These are phyloP conservation scores for Byasa hedistus DNA, from an alignment of 2,888 invertebrate species.

Conservation along the genomic window DNA sequence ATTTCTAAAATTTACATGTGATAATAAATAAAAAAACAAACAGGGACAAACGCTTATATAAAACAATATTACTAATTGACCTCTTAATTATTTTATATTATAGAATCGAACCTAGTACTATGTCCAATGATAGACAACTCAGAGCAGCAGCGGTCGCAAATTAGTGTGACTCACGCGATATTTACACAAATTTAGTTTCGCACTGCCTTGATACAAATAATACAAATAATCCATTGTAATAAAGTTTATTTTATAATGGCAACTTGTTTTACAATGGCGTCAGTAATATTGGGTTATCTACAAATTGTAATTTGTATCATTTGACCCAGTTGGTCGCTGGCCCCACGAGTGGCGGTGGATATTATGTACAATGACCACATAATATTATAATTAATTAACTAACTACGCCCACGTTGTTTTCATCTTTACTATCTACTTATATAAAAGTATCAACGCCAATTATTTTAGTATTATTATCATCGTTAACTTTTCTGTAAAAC, in stretches of 20 bases:
- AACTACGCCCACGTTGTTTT: conserved; percentile 35
- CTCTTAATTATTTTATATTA: not conserved
- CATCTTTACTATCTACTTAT: too few species aligned
- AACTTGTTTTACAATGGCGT: conserved; percentile 28
- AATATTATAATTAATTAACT: conserved; percentile 18
- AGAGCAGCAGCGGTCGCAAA: conserved; percentile 22
- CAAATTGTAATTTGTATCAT: conserved; percentile 61
- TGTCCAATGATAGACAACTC: conserved; percentile 7
- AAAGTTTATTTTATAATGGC: conserved; percentile 11
- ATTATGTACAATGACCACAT: conserved; percentile 18
- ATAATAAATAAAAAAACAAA: too few species aligned
- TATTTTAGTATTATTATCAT: too few species aligned
- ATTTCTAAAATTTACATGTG: too few species aligned
- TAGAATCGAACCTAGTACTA: not conserved
- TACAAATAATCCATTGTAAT: not conserved
- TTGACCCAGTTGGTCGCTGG: conserved; percentile 57
- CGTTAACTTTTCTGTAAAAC: too few species aligned
- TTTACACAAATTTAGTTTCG: conserved; percentile 21
- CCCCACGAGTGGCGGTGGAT: conserved; percentile 38
- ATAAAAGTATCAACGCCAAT: too few species aligned
- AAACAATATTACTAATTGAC: too few species aligned
- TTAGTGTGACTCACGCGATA: conserved; percentile 28
- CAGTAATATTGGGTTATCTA: conserved; percentile 34
- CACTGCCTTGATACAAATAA: conserved; percentile 24
- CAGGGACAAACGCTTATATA: too few species aligned